These are phyloP conservation scores for Daboia siamensis DNA, from an alignment of 2,113 vertebrate genomes.

Conservation along the genomic window DNA sequence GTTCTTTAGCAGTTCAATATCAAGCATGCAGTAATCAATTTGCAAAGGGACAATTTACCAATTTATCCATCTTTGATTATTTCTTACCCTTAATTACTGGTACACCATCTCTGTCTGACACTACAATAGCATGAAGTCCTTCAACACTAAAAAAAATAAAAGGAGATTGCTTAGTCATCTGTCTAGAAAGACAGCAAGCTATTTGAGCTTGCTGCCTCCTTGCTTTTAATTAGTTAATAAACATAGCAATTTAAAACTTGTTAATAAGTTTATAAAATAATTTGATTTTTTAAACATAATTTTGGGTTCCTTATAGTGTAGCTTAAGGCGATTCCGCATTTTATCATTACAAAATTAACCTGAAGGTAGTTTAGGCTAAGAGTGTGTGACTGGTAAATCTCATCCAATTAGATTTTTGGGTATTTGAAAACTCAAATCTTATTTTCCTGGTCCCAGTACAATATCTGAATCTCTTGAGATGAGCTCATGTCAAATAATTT, in stretches of 20 bases:
- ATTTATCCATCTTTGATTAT: neutral
- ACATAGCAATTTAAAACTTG: neutral
- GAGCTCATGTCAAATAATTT: neutral
- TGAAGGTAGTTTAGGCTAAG: neutral
- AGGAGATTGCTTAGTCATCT: neutral
- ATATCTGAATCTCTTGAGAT: neutral
- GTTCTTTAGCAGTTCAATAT: neutral
- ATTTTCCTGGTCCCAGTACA: neutral
- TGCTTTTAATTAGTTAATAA: neutral
- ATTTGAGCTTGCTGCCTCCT: neutral
- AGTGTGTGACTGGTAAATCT: neutral
- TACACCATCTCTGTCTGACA: constrained; percentile 94
- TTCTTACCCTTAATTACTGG: constrained; percentile 94
- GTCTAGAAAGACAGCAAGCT: neutral
- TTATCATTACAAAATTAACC: neutral
- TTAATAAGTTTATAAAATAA: neutral
- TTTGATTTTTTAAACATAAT: neutral
- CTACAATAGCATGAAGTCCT: constrained; percentile 94
- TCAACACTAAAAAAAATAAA: constrained; percentile 76
- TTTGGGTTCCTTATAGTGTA: neutral
- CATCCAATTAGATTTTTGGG: neutral
- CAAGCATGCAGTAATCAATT: too few relatives aligned
- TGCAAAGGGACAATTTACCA: neutral
- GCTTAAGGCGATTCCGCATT: neutral
- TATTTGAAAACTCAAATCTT: neutral